Evolutionary conservation across 2,113 vertebrate species (phyloP).

Genomic region (Eulemur rufifrons): DNA sequence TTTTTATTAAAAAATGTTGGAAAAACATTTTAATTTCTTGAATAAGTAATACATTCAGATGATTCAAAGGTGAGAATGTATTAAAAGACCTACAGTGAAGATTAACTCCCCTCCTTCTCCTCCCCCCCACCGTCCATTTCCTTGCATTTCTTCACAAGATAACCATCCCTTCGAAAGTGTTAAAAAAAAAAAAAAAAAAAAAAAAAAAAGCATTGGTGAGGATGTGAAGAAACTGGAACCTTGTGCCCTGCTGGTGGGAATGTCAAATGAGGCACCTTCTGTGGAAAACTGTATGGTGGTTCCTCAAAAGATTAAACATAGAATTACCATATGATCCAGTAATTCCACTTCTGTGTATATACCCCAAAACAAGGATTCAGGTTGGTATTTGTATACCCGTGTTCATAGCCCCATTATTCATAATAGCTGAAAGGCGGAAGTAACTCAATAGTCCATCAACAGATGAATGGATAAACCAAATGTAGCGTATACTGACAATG

Average conservation of each 20-base stretch:
- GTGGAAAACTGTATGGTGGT: neutral
- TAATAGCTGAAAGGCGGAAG: neutral
- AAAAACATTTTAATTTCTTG: neutral
- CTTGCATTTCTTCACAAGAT: neutral
- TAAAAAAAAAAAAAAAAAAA: neutral
- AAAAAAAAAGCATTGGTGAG: neutral
- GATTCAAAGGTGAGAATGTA: neutral
- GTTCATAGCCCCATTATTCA: neutral
- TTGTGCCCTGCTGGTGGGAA: neutral
- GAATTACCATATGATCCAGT: neutral
- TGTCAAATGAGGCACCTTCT: neutral
- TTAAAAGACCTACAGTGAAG: neutral
- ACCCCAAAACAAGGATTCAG: neutral
- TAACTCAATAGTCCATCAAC: neutral
- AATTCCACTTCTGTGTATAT: neutral
- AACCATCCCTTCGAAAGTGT: neutral
- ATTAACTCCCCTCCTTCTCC: neutral
- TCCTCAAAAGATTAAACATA: neutral
- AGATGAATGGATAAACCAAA: neutral
- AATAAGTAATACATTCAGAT: neutral
- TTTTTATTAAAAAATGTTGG: neutral
- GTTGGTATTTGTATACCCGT: neutral
- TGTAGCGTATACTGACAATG: too few species aligned
- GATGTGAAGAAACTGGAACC: neutral
- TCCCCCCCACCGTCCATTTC: neutral